Evolutionary conservation across 37 sponge, comb jelly and placozoan species (phyloP).

Genomic region (Petrosia ficiformis): DNA sequence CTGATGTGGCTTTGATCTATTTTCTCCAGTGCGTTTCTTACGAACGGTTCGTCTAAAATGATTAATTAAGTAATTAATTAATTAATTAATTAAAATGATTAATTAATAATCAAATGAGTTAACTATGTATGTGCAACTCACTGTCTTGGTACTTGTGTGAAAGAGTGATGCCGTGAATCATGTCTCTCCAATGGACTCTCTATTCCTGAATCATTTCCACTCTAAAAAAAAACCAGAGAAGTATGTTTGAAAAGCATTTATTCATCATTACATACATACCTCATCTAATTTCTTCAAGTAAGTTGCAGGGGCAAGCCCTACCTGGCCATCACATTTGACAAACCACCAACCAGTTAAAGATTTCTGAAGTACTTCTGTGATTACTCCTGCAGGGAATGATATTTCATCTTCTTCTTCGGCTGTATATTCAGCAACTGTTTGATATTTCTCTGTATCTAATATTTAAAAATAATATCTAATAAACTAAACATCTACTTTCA

Average conservation of each 20-base stretch:
- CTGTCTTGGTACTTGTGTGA: neutral
- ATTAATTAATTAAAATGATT: neutral
- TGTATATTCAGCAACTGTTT: slow-evolving; percentile 39
- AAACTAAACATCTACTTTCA: neutral
- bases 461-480: neutral
- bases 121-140: too few species aligned
- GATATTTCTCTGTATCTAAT: slow-evolving; percentile 36
- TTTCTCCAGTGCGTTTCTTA: neutral
- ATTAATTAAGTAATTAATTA: neutral
- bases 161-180: neutral
- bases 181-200: neutral
- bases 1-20: neutral
- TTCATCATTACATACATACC: neutral
- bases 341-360: slow-evolving; percentile 85
- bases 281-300: slow-evolving; percentile 26
- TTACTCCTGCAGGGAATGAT: slow-evolving; percentile 37
- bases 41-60: neutral
- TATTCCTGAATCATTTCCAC: neutral
- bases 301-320: slow-evolving; percentile 67
- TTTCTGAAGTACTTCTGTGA: slow-evolving; percentile 63
- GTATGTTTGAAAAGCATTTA: neutral
- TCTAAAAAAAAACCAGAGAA: neutral
- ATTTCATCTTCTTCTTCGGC: slow-evolving; percentile 84
- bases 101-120: too few species aligned
- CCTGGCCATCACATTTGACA: slow-evolving; percentile 27